Evolutionary conservation across 2,888 invertebrate genomes (phyloP).

Genomic region (Polydesmus complanatus): DNA sequence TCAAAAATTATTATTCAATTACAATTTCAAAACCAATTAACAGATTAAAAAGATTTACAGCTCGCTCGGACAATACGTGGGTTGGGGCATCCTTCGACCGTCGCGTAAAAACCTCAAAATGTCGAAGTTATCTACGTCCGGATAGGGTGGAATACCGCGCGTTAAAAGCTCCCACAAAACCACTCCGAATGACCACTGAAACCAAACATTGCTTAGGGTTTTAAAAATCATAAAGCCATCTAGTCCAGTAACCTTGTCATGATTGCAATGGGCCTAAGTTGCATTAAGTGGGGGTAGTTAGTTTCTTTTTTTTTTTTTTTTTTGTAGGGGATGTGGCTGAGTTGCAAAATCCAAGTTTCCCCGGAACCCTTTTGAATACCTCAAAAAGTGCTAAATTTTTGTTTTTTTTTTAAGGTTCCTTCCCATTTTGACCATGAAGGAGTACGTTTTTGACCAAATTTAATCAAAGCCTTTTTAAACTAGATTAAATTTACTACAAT

Average conservation of each 20-base stretch:
- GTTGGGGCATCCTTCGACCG: constrained; percentile 35
- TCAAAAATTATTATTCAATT: no score
- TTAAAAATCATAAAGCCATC: background rate
- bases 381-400: no score
- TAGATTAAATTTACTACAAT: no score
- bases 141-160: constrained; percentile 36
- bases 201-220: background rate
- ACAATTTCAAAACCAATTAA: background rate
- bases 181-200: constrained; percentile 38
- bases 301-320: no score
- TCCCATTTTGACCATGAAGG: no score
- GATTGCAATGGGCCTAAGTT: no score
- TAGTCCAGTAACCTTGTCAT: background rate
- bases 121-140: constrained; percentile 38
- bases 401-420: no score
- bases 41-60: constrained; percentile 25
- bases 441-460: no score
- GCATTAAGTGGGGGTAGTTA: no score
- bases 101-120: constrained; percentile 34
- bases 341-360: background rate
- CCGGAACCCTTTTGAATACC: no score
- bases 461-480: no score
- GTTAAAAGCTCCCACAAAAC: constrained; percentile 38
- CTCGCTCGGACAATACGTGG: constrained; percentile 35
- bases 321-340: no score